These are phyloP conservation scores for Menidia menidia DNA, from an alignment of 2,797 vertebrate species.

Conservation along the genomic window DNA sequence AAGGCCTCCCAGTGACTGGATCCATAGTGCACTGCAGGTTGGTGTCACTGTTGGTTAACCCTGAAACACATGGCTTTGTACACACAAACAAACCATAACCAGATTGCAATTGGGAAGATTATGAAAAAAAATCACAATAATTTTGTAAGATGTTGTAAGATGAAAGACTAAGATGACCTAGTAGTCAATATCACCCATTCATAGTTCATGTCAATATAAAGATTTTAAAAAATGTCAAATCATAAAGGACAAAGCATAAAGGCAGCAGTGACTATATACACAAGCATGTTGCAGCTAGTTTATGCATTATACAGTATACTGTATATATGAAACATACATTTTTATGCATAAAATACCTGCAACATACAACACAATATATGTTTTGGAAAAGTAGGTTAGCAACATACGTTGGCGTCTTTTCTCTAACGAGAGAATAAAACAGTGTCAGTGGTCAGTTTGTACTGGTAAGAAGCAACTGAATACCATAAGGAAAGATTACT, in stretches of 20 bases:
- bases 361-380: no score
- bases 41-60: constrained; percentile 75
- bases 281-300: no score
- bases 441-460: no score
- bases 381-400: no score
- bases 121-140: constrained; percentile 55
- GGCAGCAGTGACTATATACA: constrained; percentile 4
- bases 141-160: constrained; percentile 32
- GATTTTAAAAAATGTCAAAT: constrained; percentile 9
- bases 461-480: no score
- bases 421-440: no score
- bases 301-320: no score
- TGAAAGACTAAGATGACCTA: constrained; percentile 25
- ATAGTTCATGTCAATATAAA: constrained; percentile 27
- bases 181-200: constrained; percentile 54
- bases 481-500: no score
- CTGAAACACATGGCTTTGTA: constrained; percentile 30
- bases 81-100: constrained; percentile 11
- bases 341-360: no score
- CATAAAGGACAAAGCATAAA: constrained; percentile 17
- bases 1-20: constrained; percentile 72
- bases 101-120: constrained; percentile 34
- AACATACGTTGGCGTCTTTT: no score
- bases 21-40: constrained; percentile 70
- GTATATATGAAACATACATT: no score